Conservation (phyloP, 2,113 vertebrate species). For the Anhinga anhinga region DNA sequence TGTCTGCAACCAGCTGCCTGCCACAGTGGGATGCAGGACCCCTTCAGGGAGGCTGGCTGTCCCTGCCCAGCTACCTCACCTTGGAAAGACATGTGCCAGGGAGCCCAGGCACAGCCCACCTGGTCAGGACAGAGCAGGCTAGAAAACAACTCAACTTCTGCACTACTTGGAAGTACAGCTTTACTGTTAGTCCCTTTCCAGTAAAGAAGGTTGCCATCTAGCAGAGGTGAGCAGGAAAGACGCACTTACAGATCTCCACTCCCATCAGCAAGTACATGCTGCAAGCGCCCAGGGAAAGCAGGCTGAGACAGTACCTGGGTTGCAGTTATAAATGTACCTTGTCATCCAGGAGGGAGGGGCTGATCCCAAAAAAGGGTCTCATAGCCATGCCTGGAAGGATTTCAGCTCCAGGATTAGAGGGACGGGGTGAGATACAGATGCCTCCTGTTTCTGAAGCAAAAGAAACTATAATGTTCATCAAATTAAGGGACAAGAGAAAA, state of each 20-base stretch:
- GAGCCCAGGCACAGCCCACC: not conserved
- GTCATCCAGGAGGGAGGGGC: slow-evolving; percentile 76
- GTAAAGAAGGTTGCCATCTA: not conserved
- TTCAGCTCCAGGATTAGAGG: slow-evolving; percentile 76
- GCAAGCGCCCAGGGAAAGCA: not conserved
- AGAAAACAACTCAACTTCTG: not conserved
- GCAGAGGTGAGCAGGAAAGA: not conserved
- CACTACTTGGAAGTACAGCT: not conserved
- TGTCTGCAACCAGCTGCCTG: not conserved
- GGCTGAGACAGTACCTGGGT: not conserved
- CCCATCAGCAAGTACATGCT: not conserved
- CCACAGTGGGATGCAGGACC: not conserved
- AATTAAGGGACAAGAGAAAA: not conserved
- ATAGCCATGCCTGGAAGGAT: slow-evolving; percentile 83
- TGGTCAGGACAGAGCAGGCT: not conserved
- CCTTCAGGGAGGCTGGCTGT: not conserved
- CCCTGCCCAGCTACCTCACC: not conserved
- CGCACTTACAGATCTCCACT: not conserved
- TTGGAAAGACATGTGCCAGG: not conserved
- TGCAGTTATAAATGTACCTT: slow-evolving; percentile 59
- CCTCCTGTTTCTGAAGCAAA: slow-evolving; percentile 80
- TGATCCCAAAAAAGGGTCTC: slow-evolving; percentile 83
- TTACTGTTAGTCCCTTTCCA: not conserved
- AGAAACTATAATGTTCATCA: not conserved
- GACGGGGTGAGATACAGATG: slow-evolving; percentile 80